Percentiles rank a stretch among this genome's conserved stretches.
Conservation (phyloP, 64 coral and sea anemone genomes). For the Montipora foliosa region DNA sequence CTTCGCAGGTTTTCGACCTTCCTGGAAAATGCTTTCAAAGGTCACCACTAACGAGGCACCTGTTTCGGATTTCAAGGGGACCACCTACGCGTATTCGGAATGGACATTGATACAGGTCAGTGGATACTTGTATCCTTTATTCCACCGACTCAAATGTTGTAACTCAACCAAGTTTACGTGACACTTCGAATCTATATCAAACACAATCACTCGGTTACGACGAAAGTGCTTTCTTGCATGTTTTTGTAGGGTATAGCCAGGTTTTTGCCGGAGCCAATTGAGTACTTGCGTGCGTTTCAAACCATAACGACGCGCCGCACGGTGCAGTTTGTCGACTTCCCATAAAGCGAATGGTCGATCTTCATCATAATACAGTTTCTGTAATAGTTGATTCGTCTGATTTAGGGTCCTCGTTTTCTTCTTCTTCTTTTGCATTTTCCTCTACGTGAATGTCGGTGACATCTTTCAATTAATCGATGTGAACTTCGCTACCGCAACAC, state of each 20-base stretch:
- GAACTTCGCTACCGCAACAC: conserved; percentile 11
- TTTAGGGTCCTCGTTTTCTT: neutral
- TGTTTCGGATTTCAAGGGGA: conserved; percentile 31
- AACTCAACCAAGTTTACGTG: neutral
- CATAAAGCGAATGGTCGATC: neutral
- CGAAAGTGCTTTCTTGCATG: neutral
- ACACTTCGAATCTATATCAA: neutral
- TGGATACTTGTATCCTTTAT: neutral
- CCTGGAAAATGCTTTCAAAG: neutral
- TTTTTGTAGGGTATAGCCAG: neutral
- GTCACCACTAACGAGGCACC: neutral
- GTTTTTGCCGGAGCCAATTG: neutral
- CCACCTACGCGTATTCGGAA: neutral
- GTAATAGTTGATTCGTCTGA: neutral
- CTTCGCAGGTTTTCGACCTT: neutral
- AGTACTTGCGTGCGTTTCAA: neutral
- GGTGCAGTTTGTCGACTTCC: neutral
- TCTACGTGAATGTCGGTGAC: neutral
- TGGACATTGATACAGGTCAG: conserved; percentile 6
- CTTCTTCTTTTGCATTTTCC: neutral
- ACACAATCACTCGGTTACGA: neutral
- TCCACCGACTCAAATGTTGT: too few relatives aligned
- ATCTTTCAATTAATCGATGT: conserved; percentile 17
- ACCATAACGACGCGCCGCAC: neutral
- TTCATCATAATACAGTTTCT: neutral